Conservation (phyloP, 2,797 vertebrate species). For the Acanthis flammea region DNA sequence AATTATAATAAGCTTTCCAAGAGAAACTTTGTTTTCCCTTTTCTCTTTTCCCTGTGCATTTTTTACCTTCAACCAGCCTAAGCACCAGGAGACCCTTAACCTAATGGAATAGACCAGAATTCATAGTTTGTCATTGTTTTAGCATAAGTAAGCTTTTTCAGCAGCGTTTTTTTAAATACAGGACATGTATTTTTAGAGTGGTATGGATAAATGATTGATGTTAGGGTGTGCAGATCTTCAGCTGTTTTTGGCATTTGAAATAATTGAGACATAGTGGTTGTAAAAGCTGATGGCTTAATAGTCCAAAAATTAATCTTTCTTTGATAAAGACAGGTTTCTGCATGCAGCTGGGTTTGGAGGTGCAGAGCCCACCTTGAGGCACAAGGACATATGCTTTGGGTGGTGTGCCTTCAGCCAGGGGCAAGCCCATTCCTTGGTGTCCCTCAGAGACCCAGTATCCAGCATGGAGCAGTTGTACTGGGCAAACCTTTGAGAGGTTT, state of each 20-base stretch:
- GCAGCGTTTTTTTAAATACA: not conserved
- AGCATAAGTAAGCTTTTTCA: not conserved
- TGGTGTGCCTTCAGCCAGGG: not conserved
- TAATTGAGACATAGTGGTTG: not conserved
- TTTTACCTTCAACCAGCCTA: not conserved
- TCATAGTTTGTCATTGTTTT: not conserved
- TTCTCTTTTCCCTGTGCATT: not conserved
- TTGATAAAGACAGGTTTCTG: not conserved
- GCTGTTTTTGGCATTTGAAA: not conserved
- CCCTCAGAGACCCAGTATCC: rapidly evolving
- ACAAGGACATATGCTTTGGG: rapidly evolving
- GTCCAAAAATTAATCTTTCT: not conserved
- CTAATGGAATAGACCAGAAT: not conserved
- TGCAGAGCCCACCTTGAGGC: not conserved
- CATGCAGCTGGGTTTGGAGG: not conserved
- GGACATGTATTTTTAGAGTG: not conserved
- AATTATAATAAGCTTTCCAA: not conserved
- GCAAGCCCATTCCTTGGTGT: rapidly evolving
- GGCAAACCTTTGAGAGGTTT: not conserved
- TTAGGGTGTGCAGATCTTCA: not conserved
- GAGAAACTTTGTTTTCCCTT: not conserved
- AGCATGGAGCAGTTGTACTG: rapidly evolving
- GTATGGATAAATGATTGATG: not conserved
- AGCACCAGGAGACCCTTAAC: not conserved
- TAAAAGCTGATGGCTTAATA: not conserved